Percentiles rank a stretch among this genome's conserved stretches.
Evolutionary conservation across 2,113 vertebrate genomes (phyloP).

Genomic region (Epinephelus lanceolatus): DNA sequence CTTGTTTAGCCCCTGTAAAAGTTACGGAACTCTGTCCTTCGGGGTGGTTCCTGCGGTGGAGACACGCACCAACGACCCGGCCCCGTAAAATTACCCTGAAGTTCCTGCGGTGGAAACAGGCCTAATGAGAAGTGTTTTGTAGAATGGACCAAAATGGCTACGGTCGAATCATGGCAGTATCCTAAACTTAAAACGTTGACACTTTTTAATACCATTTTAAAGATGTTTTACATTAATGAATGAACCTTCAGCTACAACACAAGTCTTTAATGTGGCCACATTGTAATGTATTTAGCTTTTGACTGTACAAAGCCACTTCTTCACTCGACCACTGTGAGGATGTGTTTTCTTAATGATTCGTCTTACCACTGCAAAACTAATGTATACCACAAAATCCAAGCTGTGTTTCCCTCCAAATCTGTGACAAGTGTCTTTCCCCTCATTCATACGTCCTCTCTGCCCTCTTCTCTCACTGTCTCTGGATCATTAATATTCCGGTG

Average conservation of each 20-base stretch:
- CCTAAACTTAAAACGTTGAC: background rate
- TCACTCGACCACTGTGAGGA: background rate
- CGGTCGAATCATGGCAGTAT: background rate
- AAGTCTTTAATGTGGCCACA: background rate
- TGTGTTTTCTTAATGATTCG: background rate
- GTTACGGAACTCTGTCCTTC: too few relatives aligned
- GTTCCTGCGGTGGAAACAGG: too few relatives aligned
- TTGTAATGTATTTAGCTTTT: background rate
- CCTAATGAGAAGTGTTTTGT: too few relatives aligned
- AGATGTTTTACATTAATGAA: background rate
- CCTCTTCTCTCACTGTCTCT: conserved; percentile 28
- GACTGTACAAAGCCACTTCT: background rate
- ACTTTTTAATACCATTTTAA: background rate
- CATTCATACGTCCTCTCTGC: background rate
- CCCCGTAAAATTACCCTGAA: too few relatives aligned
- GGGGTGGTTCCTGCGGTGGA: too few relatives aligned
- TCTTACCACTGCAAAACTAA: background rate
- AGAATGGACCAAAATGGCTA: background rate
- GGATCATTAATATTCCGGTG: conserved; percentile 79
- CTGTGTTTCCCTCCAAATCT: conserved; percentile 17
- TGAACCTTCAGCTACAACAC: background rate
- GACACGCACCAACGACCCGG: too few relatives aligned
- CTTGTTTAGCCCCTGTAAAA: too few relatives aligned
- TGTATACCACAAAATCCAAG: background rate
- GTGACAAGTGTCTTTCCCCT: background rate